These are phyloP conservation scores for Cephus rjabovi DNA, from an alignment of 2,888 invertebrate genomes.

Conservation along the genomic window DNA sequence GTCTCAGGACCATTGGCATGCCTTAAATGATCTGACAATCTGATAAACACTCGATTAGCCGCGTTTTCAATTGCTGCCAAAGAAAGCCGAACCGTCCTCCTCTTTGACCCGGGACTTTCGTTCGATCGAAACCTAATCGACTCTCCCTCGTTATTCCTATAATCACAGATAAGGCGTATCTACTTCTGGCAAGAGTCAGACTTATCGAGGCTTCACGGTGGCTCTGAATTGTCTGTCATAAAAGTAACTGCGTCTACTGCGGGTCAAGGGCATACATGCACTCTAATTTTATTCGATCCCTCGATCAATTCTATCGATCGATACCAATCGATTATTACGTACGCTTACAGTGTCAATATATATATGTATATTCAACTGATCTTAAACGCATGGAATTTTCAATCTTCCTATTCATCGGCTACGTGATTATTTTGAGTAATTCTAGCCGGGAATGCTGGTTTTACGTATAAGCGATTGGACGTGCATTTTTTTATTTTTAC, in stretches of 20 bases:
- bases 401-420: neutral
- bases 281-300: neutral
- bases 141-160: neutral
- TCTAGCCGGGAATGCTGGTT: neutral
- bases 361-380: neutral
- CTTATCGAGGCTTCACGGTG: neutral
- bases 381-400: neutral
- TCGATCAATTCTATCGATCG: neutral
- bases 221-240: neutral
- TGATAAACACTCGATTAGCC: conserved; percentile 23
- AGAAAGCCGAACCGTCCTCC: neutral
- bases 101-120: neutral
- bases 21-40: conserved; percentile 39
- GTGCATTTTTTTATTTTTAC: too few relatives aligned
- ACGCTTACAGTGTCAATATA: neutral
- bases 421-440: neutral
- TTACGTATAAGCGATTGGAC: neutral
- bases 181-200: neutral
- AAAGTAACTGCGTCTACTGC: neutral
- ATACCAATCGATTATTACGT: neutral
- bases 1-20: conserved; percentile 17
- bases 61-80: conserved; percentile 23
- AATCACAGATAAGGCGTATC: neutral
- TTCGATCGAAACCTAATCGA: neutral
- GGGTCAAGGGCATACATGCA: neutral